Evolutionary conservation across 1,140 invertebrate genomes (phyloP), one percentile per base, ranked within the genome.

Genomic region (Formica selysi): DNA sequence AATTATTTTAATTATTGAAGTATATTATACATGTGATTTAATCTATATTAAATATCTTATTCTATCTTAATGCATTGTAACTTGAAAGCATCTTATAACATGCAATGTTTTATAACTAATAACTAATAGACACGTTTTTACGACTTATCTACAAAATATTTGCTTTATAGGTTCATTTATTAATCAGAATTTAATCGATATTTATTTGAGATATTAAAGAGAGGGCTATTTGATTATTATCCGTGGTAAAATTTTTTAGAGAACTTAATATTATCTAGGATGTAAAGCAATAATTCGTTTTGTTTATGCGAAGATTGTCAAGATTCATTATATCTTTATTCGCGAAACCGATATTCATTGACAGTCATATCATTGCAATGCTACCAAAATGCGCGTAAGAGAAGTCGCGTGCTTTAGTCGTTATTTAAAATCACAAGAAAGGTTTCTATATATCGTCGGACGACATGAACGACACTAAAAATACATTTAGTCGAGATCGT

Each of bases 401-500:
- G 8, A 68, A 79, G 13, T 32, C 13, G n/a, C 6, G 7, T 67
- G 26, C 11, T 65, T 61, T 51, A 16, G 26, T 78, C 11, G 7
- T 26, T 36, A 26, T 65, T 51, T 36, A 13, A 79, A 11, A 78
- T 48, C 29, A 16, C 61, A 26, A 67, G n/a, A 51, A 79, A 67
- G n/a, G 7, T 67, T 79, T 13, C 26, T 51, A 3, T 61, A 59
- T 38, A 6, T 13, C 26, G 54, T 65, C 19, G 26, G 10, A 29
- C 6, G 26, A 29, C 79, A 38, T 62, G 48, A 51, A 22, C 32
- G 22, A 48, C 7, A 76, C 80, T 85, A 87, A 87, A 87, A 87
- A 80, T 89, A 89, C 48, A 86, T 86, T 59, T 36, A 76, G 67
- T 36, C 78, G 57, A 48, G 32, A 62, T 59, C 5, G 6, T 73